Evolutionary conservation across 1,140 invertebrate genomes (phyloP).

Genomic region (Drosophila persimilis): DNA sequence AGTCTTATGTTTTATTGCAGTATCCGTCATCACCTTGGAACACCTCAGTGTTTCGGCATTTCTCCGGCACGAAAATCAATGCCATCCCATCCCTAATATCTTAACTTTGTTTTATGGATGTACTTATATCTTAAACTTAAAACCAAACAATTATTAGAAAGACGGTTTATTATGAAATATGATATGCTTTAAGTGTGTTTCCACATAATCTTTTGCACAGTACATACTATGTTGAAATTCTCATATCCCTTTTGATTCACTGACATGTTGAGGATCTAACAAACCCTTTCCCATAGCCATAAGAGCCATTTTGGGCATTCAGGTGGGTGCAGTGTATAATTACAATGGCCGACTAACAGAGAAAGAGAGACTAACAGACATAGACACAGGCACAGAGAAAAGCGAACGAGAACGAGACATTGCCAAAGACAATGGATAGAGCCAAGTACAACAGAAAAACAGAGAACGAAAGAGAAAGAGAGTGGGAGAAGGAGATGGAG

Average conservation of each 20-base stretch:
- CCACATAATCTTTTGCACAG: too few relatives aligned
- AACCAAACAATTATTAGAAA: too few relatives aligned
- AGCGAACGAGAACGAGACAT: conserved; percentile 51
- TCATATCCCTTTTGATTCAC: neutral
- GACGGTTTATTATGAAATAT: too few relatives aligned
- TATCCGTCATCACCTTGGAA: too few relatives aligned
- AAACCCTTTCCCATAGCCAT: conserved; percentile 12
- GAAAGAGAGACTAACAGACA: conserved; percentile 39
- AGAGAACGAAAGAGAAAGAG: conserved; percentile 3
- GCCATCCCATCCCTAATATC: too few relatives aligned
- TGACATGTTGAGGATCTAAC: neutral
- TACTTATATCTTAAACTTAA: too few relatives aligned
- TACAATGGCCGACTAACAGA: conserved; percentile 67
- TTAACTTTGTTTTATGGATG: too few relatives aligned
- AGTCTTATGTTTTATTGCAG: too few relatives aligned
- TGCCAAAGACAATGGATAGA: conserved; percentile 67
- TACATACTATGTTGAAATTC: too few relatives aligned
- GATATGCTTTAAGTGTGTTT: too few relatives aligned
- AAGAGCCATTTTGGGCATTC: conserved; percentile 21
- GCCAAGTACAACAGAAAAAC: conserved; percentile 49
- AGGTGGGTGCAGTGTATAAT: conserved; percentile 56
- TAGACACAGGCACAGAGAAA: conserved; percentile 36
- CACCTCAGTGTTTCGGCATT: too few relatives aligned
- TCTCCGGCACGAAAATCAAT: too few relatives aligned
- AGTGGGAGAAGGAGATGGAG: conserved; percentile 2